These are phyloP conservation scores for Pelmatolapia mariae DNA, from an alignment of 2,113 vertebrate genomes.

Conservation along the genomic window DNA sequence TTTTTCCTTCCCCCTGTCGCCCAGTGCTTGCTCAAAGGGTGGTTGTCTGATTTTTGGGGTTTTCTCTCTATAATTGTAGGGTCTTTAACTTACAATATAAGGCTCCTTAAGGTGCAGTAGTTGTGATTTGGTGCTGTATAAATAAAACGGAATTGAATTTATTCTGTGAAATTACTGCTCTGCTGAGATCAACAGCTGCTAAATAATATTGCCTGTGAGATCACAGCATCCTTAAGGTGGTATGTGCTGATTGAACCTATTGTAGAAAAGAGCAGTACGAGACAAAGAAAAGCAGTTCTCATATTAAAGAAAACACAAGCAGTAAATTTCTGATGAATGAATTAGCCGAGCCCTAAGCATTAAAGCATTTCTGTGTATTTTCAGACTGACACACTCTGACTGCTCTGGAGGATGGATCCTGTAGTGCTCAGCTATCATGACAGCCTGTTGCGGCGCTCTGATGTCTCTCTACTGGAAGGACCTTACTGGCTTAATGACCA, in stretches of 20 bases:
- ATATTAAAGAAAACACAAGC: not conserved
- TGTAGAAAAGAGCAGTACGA: not conserved
- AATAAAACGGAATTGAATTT: not conserved
- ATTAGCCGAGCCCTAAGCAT: not conserved
- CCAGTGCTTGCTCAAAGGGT: not conserved
- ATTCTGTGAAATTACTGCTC: not conserved
- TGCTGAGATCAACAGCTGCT: not conserved
- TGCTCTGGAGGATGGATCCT: conserved; percentile 80
- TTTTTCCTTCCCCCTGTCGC: not conserved
- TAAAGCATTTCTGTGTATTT: not conserved
- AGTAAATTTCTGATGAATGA: not conserved
- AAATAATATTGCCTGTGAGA: not conserved
- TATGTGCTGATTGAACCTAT: not conserved
- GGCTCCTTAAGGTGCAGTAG: not conserved
- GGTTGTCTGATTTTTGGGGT: not conserved
- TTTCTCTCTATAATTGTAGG: not conserved
- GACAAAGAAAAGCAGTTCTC: not conserved
- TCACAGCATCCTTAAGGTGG: not conserved
- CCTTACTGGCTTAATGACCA: conserved; percentile 95
- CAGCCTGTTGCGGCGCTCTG: conserved; percentile 87
- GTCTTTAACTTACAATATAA: not conserved
- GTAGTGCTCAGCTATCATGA: conserved; percentile 94
- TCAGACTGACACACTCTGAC: conserved; percentile 11
- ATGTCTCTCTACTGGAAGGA: conserved; percentile 85
- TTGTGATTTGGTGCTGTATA: not conserved